A percentile compares a stretch with the other conserved stretches of the same genome.
Conservation (phyloP, 2,888 invertebrate species). For the Pollenia griseotomentosa region DNA sequence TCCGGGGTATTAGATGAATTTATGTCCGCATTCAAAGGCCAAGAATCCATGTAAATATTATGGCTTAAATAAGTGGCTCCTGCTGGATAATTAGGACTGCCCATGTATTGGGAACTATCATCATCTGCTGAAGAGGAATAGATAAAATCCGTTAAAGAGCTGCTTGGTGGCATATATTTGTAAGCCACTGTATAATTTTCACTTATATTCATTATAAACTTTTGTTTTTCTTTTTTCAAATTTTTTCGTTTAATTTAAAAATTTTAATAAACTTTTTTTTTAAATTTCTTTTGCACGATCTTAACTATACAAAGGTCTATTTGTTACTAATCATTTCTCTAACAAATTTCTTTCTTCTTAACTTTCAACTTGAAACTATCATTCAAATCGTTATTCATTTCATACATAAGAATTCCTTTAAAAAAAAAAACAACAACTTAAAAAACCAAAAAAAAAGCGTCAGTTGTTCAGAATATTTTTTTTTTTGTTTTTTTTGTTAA, state of each 20-base stretch:
- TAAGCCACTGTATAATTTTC: constrained; percentile 56
- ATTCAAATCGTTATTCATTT: constrained; percentile 52
- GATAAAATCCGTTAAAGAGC: constrained; percentile 75
- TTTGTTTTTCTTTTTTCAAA: background rate
- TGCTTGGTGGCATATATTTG: constrained; percentile 40
- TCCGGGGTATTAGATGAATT: constrained; percentile 2
- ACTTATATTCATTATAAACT: constrained; percentile 68
- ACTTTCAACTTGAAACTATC: constrained; percentile 62
- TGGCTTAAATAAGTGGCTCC: constrained; percentile 8
- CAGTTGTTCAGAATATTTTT: constrained; percentile 61
- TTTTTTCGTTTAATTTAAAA: constrained; percentile 12
- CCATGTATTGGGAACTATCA: constrained; percentile 80
- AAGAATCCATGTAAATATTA: constrained; percentile 54
- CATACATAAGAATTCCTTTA: constrained; percentile 29
- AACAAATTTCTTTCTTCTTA: constrained; percentile 55
- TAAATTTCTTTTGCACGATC: constrained; percentile 37
- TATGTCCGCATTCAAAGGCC: constrained; percentile 42
- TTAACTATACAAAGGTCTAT: constrained; percentile 64
- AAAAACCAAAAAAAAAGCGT: constrained; percentile 59
- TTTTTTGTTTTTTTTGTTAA: constrained; percentile 9
- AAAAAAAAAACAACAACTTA: constrained; percentile 6
- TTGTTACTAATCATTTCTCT: constrained; percentile 63
- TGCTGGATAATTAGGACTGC: constrained; percentile 78
- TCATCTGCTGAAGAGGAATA: constrained; percentile 81
- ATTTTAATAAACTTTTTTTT: background rate